These are phyloP conservation scores for Chesias legatella DNA, from an alignment of 2,888 invertebrate genomes.

Conservation along the genomic window DNA sequence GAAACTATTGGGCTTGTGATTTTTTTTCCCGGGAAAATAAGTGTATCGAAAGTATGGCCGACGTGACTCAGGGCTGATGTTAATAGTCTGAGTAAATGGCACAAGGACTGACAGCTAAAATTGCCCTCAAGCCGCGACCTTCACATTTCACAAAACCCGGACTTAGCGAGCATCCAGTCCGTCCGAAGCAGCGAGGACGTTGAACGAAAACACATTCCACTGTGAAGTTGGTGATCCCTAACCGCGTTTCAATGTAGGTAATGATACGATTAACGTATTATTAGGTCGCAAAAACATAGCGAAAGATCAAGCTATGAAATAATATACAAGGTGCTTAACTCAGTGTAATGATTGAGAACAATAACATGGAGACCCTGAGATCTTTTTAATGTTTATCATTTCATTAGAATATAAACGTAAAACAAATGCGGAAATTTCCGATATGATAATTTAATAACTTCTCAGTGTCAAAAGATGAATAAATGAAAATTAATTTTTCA, in stretches of 20 bases:
- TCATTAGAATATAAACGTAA: constrained; percentile 22
- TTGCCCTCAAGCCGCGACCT: constrained; percentile 69
- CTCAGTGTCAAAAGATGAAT: constrained; percentile 37
- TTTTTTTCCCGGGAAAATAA: constrained; percentile 21
- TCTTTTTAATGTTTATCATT: constrained; percentile 12
- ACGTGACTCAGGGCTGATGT: constrained; percentile 29
- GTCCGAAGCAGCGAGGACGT: constrained; percentile 34
- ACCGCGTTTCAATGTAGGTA: not conserved
- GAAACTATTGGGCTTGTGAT: constrained; percentile 6
- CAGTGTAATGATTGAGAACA: constrained; percentile 9
- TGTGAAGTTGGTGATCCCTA: constrained; percentile 8
- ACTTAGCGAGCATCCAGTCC: constrained; percentile 71
- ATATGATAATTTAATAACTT: constrained; percentile 33
- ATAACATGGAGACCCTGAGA: constrained; percentile 19
- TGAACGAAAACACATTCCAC: constrained; percentile 18
- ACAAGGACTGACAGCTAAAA: constrained; percentile 68
- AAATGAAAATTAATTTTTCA: constrained; percentile 36
- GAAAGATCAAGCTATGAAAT: not conserved
- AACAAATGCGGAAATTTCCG: constrained; percentile 40
- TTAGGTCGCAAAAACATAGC: too few species aligned
- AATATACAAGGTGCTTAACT: not conserved
- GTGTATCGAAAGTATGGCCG: constrained; percentile 26
- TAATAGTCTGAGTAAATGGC: constrained; percentile 58
- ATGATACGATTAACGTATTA: not conserved
- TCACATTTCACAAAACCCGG: constrained; percentile 78